phyloP scores from a whole-genome alignment of 2,797 vertebrate species.

The Pitangus sulphuratus region DNA sequence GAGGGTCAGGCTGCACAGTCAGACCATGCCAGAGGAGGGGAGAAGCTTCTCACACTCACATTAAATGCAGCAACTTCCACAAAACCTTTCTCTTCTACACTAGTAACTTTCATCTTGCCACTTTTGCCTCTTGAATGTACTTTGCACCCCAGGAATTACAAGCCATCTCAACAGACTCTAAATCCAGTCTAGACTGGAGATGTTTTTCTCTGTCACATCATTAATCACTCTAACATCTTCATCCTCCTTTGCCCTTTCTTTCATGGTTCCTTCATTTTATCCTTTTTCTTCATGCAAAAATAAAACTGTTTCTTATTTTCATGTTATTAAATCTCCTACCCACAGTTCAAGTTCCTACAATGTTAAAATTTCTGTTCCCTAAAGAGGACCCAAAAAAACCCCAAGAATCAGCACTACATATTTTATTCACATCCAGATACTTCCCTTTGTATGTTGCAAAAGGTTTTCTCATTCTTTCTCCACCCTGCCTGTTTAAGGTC shows the following conservation, averaged over 20 bases:
- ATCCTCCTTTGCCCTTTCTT: not conserved
- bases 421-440: not conserved
- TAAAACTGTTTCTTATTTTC: not conserved
- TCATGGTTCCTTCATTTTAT: not conserved
- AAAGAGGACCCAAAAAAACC: not conserved
- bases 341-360: not conserved
- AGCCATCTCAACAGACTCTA: not conserved
- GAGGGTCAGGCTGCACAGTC: not conserved
- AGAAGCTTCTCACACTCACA: not conserved
- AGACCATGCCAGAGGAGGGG: not conserved
- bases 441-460: not conserved
- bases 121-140: not conserved
- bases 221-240: not conserved
- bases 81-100: not conserved
- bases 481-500: not conserved
- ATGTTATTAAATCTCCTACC: not conserved
- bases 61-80: not conserved
- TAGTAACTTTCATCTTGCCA: not conserved
- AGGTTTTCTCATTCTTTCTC: not conserved
- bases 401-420: not conserved
- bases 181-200: not conserved
- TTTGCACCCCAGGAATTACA: rapidly evolving
- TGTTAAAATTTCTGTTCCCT: not conserved
- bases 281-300: not conserved
- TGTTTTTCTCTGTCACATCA: not conserved